Evolutionary conservation across 1,140 invertebrate genomes (phyloP).

Genomic region (Penaeus chinensis): DNA sequence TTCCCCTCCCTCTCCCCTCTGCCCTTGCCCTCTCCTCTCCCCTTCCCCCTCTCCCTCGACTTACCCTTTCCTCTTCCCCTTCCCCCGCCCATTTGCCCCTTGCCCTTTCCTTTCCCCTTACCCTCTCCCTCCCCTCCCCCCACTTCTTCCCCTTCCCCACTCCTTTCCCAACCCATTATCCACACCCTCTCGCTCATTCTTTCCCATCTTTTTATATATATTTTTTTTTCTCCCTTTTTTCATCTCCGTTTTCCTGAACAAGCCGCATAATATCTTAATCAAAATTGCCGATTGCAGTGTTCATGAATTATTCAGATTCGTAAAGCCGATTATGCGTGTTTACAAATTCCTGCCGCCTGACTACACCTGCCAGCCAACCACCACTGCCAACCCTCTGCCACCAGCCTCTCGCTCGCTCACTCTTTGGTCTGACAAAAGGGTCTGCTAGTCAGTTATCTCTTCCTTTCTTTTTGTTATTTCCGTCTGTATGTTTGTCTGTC

Average conservation of each 20-base stretch:
- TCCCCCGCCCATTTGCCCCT: too few relatives aligned
- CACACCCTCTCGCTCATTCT: background rate
- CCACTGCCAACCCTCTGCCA: too few relatives aligned
- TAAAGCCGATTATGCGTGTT: slow-evolving; percentile 56
- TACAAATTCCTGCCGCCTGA: slow-evolving; percentile 36
- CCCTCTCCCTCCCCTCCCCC: background rate
- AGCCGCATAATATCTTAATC: slow-evolving; percentile 58
- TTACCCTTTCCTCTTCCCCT: too few relatives aligned
- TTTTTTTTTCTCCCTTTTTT: background rate
- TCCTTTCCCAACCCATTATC: too few relatives aligned
- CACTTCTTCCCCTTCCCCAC: background rate
- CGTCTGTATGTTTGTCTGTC: too few relatives aligned
- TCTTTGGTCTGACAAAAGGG: too few relatives aligned
- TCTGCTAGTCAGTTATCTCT: too few relatives aligned
- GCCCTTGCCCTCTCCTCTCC: too few relatives aligned
- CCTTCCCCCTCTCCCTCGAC: background rate
- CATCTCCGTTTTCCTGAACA: background rate
- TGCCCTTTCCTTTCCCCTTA: background rate
- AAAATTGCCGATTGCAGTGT: slow-evolving; percentile 46
- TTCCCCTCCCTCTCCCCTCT: background rate
- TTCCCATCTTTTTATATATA: slow-evolving; percentile 1
- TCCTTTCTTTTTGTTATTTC: too few relatives aligned
- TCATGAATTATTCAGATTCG: slow-evolving; percentile 47
- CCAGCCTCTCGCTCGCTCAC: too few relatives aligned
- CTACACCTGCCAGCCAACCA: background rate